These are phyloP conservation scores for Mechanitis mazaeus DNA, from an alignment of 2,888 invertebrate genomes.

Conservation along the genomic window DNA sequence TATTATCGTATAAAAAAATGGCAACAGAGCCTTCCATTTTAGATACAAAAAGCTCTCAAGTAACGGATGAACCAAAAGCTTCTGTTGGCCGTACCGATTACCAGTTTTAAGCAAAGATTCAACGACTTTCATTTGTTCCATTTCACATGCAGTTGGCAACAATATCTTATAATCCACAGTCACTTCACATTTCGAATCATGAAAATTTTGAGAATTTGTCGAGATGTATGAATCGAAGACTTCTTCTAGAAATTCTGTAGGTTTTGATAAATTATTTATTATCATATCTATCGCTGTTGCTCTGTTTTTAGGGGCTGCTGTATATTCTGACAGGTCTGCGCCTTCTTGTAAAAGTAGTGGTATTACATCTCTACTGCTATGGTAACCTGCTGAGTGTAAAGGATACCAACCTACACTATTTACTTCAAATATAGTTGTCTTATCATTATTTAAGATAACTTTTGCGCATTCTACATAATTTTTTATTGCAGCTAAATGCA, in stretches of 20 bases:
- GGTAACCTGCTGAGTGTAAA: slow-evolving; percentile 69
- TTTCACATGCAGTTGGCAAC: slow-evolving; percentile 60
- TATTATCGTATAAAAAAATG: slow-evolving; percentile 73
- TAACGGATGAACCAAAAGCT: slow-evolving; percentile 73
- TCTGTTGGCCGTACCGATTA: slow-evolving; percentile 65
- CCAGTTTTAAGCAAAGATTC: slow-evolving; percentile 73
- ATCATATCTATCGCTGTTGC: slow-evolving; percentile 73
- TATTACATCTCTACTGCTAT: slow-evolving; percentile 78
- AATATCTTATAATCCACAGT: slow-evolving; percentile 70
- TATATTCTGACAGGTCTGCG: slow-evolving; percentile 61
- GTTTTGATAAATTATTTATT: slow-evolving; percentile 69
- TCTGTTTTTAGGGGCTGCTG: slow-evolving; percentile 55
- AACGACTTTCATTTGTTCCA: slow-evolving; percentile 75
- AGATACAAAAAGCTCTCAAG: slow-evolving; percentile 75
- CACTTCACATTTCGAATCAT: slow-evolving; percentile 62
- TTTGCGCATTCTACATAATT: slow-evolving; percentile 58
- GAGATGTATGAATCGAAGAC: slow-evolving; percentile 71
- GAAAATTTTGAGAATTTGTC: slow-evolving; percentile 60
- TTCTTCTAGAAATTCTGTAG: slow-evolving; percentile 71
- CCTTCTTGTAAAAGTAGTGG: slow-evolving; percentile 59
- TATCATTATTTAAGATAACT: slow-evolving; percentile 56
- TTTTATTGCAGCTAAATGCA: slow-evolving; percentile 66
- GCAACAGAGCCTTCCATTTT: slow-evolving; percentile 75
- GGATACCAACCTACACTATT: slow-evolving; percentile 59
- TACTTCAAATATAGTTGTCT: slow-evolving; percentile 61